Evolutionary conservation across 2,797 vertebrate genomes (phyloP).

Genomic region (Coreius guichenoti): DNA sequence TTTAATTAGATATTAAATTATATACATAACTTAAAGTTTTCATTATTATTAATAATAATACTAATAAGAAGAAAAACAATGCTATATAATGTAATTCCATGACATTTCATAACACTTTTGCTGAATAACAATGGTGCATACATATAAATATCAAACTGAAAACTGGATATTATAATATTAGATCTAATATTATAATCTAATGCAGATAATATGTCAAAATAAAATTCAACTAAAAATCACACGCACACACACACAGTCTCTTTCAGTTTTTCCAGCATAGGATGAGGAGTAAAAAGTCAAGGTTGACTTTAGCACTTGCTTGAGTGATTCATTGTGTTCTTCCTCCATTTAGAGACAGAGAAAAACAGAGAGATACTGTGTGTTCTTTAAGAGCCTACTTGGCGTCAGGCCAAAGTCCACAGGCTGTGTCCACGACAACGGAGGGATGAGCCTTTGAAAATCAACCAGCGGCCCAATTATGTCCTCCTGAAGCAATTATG

Average conservation of each 20-base stretch:
- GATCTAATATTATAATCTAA: no score
- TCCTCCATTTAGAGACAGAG: constrained; percentile 42
- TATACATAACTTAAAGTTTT: not conserved
- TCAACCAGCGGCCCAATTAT: constrained; percentile 66
- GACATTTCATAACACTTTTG: not conserved
- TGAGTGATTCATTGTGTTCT: constrained; percentile 41
- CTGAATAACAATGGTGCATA: not conserved
- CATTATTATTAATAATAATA: no score
- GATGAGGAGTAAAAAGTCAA: constrained; percentile 32
- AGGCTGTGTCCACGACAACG: constrained; percentile 65
- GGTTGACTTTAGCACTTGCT: constrained; percentile 33
- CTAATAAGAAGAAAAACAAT: rapidly evolving
- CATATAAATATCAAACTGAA: not conserved
- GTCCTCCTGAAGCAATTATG: constrained; percentile 68
- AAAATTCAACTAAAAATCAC: no score
- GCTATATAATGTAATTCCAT: not conserved
- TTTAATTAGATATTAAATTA: not conserved
- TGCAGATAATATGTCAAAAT: no score
- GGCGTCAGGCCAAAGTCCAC: constrained; percentile 64
- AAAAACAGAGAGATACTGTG: constrained; percentile 39
- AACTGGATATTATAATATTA: not conserved
- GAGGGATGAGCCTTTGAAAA: constrained; percentile 64
- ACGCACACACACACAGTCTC: not conserved
- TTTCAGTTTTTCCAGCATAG: not conserved
- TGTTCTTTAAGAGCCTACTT: constrained; percentile 57